Conservation (phyloP, 2,113 vertebrate genomes). For the Syngnathus typhle region DNA sequence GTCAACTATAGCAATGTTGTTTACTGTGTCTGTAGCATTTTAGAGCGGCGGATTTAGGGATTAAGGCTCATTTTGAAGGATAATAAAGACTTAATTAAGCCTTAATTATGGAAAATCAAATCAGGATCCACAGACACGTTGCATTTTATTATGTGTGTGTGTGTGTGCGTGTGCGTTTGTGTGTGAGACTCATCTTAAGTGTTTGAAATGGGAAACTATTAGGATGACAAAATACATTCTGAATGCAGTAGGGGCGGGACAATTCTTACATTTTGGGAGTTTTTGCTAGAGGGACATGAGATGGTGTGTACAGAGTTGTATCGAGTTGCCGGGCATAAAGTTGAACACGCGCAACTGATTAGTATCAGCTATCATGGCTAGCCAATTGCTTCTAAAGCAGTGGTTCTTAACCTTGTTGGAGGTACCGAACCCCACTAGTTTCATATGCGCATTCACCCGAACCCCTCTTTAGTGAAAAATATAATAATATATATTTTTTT, state of each 20-base stretch:
- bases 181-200: not conserved
- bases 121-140: not conserved
- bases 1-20: not conserved
- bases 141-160: not conserved
- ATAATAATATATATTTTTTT: too few relatives aligned
- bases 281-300: not conserved
- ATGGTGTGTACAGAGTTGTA: not conserved
- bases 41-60: not conserved
- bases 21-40: not conserved
- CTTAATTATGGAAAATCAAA: not conserved
- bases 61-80: constrained; percentile 4
- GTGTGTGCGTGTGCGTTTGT: too few relatives aligned
- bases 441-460: too few relatives aligned
- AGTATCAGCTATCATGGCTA: too few relatives aligned
- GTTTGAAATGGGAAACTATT: not conserved
- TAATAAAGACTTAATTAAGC: constrained; percentile 2
- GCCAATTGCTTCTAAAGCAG: too few relatives aligned
- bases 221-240: not conserved
- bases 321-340: not conserved
- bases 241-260: not conserved
- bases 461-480: too few relatives aligned
- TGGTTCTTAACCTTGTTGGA: too few relatives aligned
- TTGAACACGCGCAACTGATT: too few relatives aligned
- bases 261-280: not conserved
- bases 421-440: too few relatives aligned